Evolutionary conservation across 2,888 invertebrate species (phyloP), one percentile per base, ranked within the genome.

Genomic region (Himalopsyche anomala): DNA sequence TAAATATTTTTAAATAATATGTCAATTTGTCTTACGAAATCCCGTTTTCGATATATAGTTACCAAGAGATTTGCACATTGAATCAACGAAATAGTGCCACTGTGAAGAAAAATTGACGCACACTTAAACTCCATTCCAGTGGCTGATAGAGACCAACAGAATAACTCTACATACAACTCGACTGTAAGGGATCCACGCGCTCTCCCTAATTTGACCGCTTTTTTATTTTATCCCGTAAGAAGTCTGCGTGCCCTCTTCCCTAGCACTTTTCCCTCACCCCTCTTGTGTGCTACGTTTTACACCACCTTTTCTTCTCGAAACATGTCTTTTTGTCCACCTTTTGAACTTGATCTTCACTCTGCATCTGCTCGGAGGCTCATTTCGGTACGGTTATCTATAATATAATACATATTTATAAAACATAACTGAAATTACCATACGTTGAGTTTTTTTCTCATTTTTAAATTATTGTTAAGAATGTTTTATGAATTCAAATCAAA

Each of bases 171-270:
- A 69, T 40, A 45, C 38, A 74, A 42, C 40, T 36, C 83, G 12
- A 4, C 83, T 42, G 74, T 83, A 83, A 84, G 51, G 54, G 45
- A 38, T 80, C n/a, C 84, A 84, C 80, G 56, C 55, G 80, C 84
- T 84, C 54, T 80, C 80, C 56, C 84, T 84, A 84, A 84, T 84
- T 84, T 79, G 45, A 80, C 80, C 84, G 80, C 84, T 80, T 80
- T 84, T 84, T 84, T 84, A 74, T 45, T 80, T 84, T 84, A 84
- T 84, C 80, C 80, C 56, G 80, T 79, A 80, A 83, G 80, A 84
- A 55, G 54, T 80, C 80, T 80, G 51, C 84, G 36, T 40, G 54
- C 55, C 42, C 36, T 54, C 36, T 19, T 51, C 42, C 56, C 55
- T 38, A 38, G 79, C 38, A 38, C 54, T 40, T 36, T 28, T 55